Conservation (phyloP, 2,113 vertebrate species). For the Nesoenas mayeri region DNA sequence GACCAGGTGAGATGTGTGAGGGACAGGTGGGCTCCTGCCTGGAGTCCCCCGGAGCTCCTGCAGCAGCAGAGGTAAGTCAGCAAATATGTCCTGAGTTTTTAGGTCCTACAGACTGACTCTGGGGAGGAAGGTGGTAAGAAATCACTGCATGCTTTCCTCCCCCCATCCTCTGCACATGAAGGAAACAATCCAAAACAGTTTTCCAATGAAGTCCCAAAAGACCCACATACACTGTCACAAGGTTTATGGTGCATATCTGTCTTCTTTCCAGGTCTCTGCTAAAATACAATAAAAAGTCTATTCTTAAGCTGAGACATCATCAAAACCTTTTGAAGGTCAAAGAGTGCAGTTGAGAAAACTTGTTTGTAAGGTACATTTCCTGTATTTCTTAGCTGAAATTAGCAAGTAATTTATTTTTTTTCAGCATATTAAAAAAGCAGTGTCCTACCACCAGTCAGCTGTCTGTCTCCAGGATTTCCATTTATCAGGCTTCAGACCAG, state of each 20-base stretch:
- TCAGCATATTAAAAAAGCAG: not conserved
- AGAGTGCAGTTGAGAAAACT: not conserved
- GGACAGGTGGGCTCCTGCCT: not conserved
- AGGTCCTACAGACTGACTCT: not conserved
- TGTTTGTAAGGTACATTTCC: not conserved
- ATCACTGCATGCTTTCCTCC: not conserved
- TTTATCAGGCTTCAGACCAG: not conserved
- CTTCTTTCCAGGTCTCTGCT: not conserved
- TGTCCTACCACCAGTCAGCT: not conserved
- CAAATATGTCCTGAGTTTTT: not conserved
- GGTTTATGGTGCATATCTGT: not conserved
- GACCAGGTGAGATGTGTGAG: rapidly evolving
- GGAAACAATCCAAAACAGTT: not conserved
- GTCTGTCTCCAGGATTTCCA: not conserved
- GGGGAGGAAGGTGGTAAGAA: not conserved
- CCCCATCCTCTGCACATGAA: not conserved
- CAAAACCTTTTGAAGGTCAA: not conserved
- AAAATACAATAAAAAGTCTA: not conserved
- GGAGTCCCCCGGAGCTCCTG: not conserved
- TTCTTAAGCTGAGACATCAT: not conserved
- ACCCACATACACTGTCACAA: not conserved
- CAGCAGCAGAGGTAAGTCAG: not conserved
- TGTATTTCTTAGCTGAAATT: not conserved
- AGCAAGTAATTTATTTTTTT: not conserved
- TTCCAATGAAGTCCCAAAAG: not conserved